Evolutionary conservation across 2,797 vertebrate species (phyloP).

Genomic region (Bucorvus abyssinicus): DNA sequence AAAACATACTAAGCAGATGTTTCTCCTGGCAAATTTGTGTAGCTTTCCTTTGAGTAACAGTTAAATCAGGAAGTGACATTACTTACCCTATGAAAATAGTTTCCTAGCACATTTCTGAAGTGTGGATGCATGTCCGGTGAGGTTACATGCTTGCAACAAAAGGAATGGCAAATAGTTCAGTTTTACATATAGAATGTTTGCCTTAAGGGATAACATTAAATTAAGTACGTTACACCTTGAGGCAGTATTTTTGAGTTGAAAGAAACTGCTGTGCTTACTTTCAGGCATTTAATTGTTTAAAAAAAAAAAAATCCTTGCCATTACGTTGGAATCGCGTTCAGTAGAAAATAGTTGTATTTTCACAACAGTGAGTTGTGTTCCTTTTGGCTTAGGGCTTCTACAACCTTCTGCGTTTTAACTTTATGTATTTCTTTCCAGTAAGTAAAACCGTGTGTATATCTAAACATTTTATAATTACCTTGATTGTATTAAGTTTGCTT

Average conservation of each 20-base stretch:
- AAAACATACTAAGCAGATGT: slow-evolving; percentile 43
- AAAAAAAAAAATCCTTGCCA: background rate
- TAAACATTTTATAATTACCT: slow-evolving; percentile 67
- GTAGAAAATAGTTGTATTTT: slow-evolving; percentile 35
- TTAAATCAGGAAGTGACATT: slow-evolving; percentile 4
- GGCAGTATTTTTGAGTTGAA: slow-evolving; percentile 39
- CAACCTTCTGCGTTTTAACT: slow-evolving; percentile 34
- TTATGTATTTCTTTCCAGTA: slow-evolving; percentile 54
- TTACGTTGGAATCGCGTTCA: slow-evolving; percentile 53
- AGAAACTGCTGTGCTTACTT: slow-evolving; percentile 21
- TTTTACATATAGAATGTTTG: background rate
- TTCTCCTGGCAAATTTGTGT: slow-evolving; percentile 35
- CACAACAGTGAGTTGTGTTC: slow-evolving; percentile 28
- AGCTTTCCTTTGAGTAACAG: slow-evolving; percentile 52
- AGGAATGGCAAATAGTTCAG: background rate
- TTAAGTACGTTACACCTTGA: background rate
- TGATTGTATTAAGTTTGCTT: slow-evolving; percentile 56
- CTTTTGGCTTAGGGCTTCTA: slow-evolving; percentile 44
- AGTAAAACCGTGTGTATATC: slow-evolving; percentile 46
- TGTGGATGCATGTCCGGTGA: slow-evolving; percentile 31
- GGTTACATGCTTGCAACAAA: slow-evolving; percentile 31
- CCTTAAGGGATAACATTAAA: background rate
- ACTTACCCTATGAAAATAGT: slow-evolving; percentile 16
- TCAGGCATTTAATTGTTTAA: background rate
- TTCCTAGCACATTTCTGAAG: slow-evolving; percentile 45